phyloP scores from a whole-genome alignment of 2,113 vertebrate species.

The Neodontobutis hainanensis region DNA sequence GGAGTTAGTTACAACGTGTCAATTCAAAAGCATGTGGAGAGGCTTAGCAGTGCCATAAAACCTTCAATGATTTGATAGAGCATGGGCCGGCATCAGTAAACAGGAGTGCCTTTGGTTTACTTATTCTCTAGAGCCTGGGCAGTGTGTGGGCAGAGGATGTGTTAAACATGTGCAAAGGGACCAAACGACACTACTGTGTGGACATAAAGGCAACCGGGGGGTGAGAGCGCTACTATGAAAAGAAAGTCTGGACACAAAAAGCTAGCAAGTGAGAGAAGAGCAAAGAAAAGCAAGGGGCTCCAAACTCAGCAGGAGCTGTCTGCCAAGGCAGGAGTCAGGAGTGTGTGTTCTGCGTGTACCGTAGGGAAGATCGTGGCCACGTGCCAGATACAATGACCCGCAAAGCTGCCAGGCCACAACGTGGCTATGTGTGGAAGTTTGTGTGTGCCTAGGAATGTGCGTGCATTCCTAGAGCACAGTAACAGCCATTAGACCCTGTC shows the following conservation, averaged over 20 bases:
- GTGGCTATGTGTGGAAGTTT: slow-evolving; percentile 29
- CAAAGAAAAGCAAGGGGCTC: slow-evolving; percentile 46
- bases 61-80: slow-evolving; percentile 27
- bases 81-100: slow-evolving; percentile 10
- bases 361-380: slow-evolving; percentile 68
- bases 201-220: slow-evolving; percentile 28
- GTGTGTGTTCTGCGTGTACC: slow-evolving; percentile 25
- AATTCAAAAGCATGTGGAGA: slow-evolving; percentile 35
- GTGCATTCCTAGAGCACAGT: slow-evolving; percentile 65
- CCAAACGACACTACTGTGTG: slow-evolving; percentile 15
- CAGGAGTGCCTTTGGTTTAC: slow-evolving; percentile 30
- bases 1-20: slow-evolving; percentile 51
- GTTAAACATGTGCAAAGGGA: slow-evolving; percentile 31
- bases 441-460: slow-evolving; percentile 50
- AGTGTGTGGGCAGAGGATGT: slow-evolving; percentile 21
- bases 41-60: slow-evolving; percentile 36
- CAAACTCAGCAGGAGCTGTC: slow-evolving; percentile 76
- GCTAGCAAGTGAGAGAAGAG: slow-evolving; percentile 2
- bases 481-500: slow-evolving; percentile 32
- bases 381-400: slow-evolving; percentile 79
- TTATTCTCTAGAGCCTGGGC: slow-evolving; percentile 11
- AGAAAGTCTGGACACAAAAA: slow-evolving; percentile 30
- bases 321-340: slow-evolving; percentile 74
- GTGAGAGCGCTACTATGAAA: slow-evolving; percentile 31
- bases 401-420: slow-evolving; percentile 69